Base-by-base conservation (phyloP, 92 coral and sea anemone species). In the Porites lobata region DNA sequence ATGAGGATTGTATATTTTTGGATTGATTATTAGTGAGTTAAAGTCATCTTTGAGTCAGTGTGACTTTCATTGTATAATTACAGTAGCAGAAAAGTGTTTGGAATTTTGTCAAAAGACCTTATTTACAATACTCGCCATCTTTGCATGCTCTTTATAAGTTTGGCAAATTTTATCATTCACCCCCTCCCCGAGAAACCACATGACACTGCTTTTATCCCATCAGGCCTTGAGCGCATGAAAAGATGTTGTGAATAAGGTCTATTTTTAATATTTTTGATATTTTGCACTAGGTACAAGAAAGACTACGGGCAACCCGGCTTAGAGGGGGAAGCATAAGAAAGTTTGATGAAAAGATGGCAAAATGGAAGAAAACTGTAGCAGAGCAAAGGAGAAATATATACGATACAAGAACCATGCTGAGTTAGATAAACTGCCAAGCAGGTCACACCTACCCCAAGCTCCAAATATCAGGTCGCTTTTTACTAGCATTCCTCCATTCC, bases 381-480 rank as follows among this genome's bases (percentile, higher is more conserved):
- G 96, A 93, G 58, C 99, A 98, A 62, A 88, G 99, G 61, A 90
- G 95, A 50, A 97, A 96, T 72, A 96, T 98, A 59, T 98, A 98
- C 71, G 96, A 92, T 69, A 79, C 95, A 8, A 91, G 94, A 61
- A 86, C 98, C 22, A 95, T 96, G 96, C 92, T 96, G 22, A 96
- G 96, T 80, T 96, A 92, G 91, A 72, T n/a, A 11, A 7, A 2
- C 21, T 12, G 61, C 17, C 3, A 2, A 0, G 13, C 52, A 26
- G 47, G 47, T 0, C 47, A 38, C 47, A 38, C 5, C 47, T 38
- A 38, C 47, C 47, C 47, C 47, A 29, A 29, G 32, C 32, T 29
- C 32, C 32, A 29, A 29, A 29, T 29, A 29, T 2, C 32, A 29
- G 32, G 32, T 29, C 32, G 32, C 32, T 29, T 29, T 29, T 29